Evolutionary conservation across 2,888 invertebrate genomes (phyloP), one percentile per base, ranked within the genome.

Genomic region (Caenorhabditis becei): DNA sequence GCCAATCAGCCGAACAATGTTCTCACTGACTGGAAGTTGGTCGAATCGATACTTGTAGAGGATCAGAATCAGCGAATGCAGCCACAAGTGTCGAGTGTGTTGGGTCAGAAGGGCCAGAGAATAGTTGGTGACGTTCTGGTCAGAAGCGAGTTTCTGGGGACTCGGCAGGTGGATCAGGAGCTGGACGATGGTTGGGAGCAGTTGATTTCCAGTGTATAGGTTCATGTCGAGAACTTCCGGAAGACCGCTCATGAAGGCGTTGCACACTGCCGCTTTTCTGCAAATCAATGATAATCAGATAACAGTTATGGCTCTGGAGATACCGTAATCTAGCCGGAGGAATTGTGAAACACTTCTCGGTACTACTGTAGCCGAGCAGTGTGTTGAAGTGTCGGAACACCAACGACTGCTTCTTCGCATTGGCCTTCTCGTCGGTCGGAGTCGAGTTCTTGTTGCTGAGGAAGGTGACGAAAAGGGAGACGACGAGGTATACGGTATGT

Each of bases 231-330:
- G 91, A 14, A 99, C 92, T 91, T 93, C 88, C 0, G 97, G 96
- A 81, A 98, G 92, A 91, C 96, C 97, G 35, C 96, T 94, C 91
- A 99, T 93, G 91, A 97, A 98, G 0, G 96, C 96, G 92, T 97
- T 97, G 92, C 97, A 97, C 1, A 97, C 96, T 0, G 97, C 95
- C 0, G 97, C 97, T 77, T 94, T 94, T 88, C 97, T 95, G 92
- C 1, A 91, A 90, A 62, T 24, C 16, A 26, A 53, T 16, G 37
- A 20, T 18, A 41, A 3, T 23, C 23, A 16, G 10, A 10, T 2
- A 14, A 32, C 4, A 26, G n/a, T 56, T n/a, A n/a, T n/a, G n/a
- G n/a, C n/a, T n/a, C n/a, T n/a, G n/a, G n/a, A 11, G n/a, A 7
- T 35, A 95, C 95, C 96, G 94, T 65, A 98, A 92, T 79, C 95